phyloP scores from a whole-genome alignment of 1,140 invertebrate genomes.

The Archivesica marissinica region DNA sequence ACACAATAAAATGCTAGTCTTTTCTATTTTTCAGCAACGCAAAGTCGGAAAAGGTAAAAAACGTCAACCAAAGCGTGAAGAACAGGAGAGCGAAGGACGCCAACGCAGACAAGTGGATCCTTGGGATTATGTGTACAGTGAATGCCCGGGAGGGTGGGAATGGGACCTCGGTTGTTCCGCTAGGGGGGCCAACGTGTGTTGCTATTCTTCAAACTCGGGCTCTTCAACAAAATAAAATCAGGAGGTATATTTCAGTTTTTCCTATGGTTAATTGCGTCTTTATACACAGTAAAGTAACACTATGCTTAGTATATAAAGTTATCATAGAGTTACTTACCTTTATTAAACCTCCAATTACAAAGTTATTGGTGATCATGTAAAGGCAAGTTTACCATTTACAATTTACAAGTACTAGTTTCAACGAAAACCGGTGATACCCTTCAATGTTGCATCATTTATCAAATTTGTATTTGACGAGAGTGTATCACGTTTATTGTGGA shows the following conservation, averaged over 20 bases:
- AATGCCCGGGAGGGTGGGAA: constrained; percentile 44
- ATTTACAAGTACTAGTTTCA: no score
- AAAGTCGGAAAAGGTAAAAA: not conserved
- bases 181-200: constrained; percentile 32
- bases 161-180: constrained; percentile 37
- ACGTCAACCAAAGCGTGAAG: not conserved
- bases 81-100: constrained; percentile 17
- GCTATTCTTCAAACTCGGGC: constrained; percentile 14
- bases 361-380: not conserved
- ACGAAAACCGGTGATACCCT: no score
- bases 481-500: no score
- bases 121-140: constrained; percentile 25
- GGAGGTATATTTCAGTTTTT: not conserved
- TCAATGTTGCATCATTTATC: no score
- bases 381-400: not conserved
- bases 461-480: no score
- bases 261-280: no score
- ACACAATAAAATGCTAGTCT: no score
- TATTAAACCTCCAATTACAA: not conserved
- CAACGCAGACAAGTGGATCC: not conserved
- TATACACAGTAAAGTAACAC: no score
- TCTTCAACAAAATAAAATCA: not conserved
- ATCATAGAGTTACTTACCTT: not conserved
- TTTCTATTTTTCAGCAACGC: not conserved
- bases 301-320: not conserved